Evolutionary conservation across 1,140 invertebrate species (phyloP).

Genomic region (Hormaphis cornu): DNA sequence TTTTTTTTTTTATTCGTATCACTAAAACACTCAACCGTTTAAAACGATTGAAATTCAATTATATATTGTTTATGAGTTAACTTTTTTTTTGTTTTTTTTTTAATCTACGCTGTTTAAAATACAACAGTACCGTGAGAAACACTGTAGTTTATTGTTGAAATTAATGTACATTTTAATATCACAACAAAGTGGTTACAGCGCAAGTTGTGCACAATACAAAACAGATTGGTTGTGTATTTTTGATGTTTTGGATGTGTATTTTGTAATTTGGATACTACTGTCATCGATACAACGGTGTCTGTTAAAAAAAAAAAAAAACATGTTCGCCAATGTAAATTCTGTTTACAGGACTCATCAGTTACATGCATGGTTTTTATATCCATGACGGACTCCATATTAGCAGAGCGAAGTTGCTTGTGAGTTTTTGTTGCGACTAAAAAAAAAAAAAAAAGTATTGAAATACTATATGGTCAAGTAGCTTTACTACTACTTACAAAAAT

Average conservation of each 20-base stretch:
- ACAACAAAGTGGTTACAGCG: neutral
- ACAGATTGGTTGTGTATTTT: slow-evolving; percentile 8
- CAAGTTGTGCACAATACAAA: slow-evolving; percentile 16
- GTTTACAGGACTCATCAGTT: slow-evolving; percentile 32
- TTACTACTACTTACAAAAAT: slow-evolving; percentile 13
- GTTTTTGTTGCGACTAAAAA: slow-evolving; percentile 31
- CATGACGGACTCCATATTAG: slow-evolving; percentile 32
- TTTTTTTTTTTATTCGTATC: too few species aligned
- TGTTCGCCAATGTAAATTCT: slow-evolving; percentile 32
- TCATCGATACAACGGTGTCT: slow-evolving; percentile 27
- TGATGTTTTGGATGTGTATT: slow-evolving; percentile 10
- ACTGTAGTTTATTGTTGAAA: too few species aligned
- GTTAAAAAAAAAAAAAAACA: slow-evolving; percentile 28
- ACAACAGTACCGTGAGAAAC: too few species aligned
- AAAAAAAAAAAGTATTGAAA: slow-evolving; percentile 21
- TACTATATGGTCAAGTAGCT: neutral
- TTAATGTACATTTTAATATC: too few species aligned
- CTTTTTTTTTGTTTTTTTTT: neutral
- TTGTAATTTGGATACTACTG: slow-evolving; percentile 24
- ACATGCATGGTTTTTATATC: slow-evolving; percentile 32
- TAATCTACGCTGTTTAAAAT: neutral
- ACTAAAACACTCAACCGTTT: too few species aligned
- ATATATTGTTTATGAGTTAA: neutral
- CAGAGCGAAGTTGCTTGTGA: slow-evolving; percentile 31
- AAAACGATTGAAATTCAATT: neutral